These are phyloP conservation scores for Sylvia borin DNA, from an alignment of 2,797 vertebrate species.

Conservation along the genomic window DNA sequence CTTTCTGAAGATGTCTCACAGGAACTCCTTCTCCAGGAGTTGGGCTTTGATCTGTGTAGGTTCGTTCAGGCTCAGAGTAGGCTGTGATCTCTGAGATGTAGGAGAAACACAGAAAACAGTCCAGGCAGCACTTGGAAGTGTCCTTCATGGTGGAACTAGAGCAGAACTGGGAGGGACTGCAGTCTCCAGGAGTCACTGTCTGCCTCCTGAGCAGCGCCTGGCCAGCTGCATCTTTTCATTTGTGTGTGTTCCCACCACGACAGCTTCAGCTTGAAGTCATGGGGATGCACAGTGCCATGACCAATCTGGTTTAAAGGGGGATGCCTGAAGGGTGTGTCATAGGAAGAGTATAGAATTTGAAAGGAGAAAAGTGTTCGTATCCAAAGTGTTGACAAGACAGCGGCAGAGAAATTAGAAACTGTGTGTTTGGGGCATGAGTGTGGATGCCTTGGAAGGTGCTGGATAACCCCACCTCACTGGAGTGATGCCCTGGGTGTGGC, in stretches of 20 bases:
- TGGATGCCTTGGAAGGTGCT: neutral
- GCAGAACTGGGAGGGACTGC: neutral
- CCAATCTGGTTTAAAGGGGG: neutral
- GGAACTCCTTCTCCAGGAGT: neutral
- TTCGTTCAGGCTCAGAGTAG: neutral
- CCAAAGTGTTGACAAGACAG: neutral
- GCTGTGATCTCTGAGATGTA: accelerated
- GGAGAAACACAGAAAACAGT: neutral
- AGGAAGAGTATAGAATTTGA: neutral
- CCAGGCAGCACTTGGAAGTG: neutral
- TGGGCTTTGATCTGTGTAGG: neutral
- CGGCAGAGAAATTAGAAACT: neutral
- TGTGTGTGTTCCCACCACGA: neutral
- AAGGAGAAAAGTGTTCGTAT: neutral
- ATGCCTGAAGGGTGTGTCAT: conserved; percentile 36
- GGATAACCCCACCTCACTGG: neutral
- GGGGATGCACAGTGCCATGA: neutral
- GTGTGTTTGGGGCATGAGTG: neutral
- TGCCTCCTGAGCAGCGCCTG: neutral
- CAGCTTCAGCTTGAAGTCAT: neutral
- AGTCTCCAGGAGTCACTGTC: neutral
- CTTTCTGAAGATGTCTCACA: neutral
- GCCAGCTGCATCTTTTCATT: neutral
- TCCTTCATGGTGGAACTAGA: neutral
- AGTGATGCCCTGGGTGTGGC: neutral